phyloP scores from a whole-genome alignment of 2,888 invertebrate species.

The Meloe dianella region DNA sequence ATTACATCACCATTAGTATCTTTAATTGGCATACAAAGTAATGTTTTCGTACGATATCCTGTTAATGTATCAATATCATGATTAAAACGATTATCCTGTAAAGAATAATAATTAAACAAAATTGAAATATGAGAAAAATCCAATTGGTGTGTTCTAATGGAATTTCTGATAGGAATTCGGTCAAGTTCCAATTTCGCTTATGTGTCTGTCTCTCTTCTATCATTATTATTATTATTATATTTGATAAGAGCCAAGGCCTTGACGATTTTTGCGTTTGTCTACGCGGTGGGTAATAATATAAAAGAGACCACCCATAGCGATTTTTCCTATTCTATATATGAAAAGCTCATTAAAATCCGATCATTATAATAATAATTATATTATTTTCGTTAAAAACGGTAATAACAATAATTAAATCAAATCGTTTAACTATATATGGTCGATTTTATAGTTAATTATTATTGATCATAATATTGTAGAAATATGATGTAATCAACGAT shows the following conservation, averaged over 20 bases:
- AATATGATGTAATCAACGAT: no score
- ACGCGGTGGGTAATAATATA: not conserved
- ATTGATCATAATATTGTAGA: not conserved
- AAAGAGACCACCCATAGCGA: not conserved
- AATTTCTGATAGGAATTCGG: constrained; percentile 10
- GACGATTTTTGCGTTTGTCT: not conserved
- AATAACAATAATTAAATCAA: no score
- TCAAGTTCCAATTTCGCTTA: constrained; percentile 1
- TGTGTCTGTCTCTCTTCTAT: no score
- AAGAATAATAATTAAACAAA: constrained; percentile 31
- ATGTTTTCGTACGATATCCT: constrained; percentile 89
- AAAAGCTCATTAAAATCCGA: not conserved
- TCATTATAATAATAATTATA: no score
- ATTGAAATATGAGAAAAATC: not conserved
- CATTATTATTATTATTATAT: not conserved
- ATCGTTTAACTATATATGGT: no score
- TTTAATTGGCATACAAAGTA: constrained; percentile 95
- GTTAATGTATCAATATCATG: constrained; percentile 92
- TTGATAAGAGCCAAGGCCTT: constrained; percentile 1
- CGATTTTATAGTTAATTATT: not conserved
- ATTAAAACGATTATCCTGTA: constrained; percentile 87
- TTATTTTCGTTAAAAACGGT: no score
- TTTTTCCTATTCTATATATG: not conserved
- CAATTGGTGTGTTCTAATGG: not conserved
- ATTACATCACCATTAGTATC: constrained; percentile 94